A percentile compares a stretch with the other conserved stretches of the same genome.
These are phyloP conservation scores for Sinocyclocheilus anshuiensis DNA, from an alignment of 2,113 vertebrate genomes.

Conservation along the genomic window DNA sequence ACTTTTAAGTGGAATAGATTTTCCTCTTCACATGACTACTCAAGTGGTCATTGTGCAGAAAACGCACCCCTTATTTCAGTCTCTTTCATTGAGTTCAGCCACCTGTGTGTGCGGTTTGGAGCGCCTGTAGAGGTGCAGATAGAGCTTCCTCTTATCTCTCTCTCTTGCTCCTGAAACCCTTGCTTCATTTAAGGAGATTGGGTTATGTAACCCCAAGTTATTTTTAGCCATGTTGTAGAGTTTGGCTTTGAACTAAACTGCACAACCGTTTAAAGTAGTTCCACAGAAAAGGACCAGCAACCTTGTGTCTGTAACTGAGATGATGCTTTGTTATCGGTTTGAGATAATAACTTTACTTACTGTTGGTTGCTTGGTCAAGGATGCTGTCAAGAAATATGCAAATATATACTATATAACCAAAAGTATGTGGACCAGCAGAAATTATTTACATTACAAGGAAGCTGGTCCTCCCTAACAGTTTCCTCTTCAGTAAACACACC, in stretches of 20 bases:
- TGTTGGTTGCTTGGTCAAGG: neutral
- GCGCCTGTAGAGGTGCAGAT: neutral
- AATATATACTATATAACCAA: neutral
- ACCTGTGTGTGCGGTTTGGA: constrained; percentile 4
- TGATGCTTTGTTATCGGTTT: neutral
- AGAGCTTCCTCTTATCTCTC: constrained; percentile 47
- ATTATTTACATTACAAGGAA: neutral
- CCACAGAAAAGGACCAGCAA: constrained; percentile 2
- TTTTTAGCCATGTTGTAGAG: constrained; percentile 46
- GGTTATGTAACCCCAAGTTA: constrained; percentile 50
- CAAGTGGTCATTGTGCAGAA: constrained; percentile 25
- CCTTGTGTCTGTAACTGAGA: neutral
- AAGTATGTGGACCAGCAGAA: neutral
- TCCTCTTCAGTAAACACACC: neutral
- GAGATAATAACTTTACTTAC: neutral
- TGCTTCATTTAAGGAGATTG: constrained; percentile 54
- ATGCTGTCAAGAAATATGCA: neutral
- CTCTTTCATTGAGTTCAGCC: constrained; percentile 4
- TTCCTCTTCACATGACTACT: constrained; percentile 14
- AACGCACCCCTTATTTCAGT: constrained; percentile 13
- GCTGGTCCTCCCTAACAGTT: neutral
- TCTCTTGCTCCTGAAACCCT: constrained; percentile 37
- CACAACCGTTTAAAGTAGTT: constrained; percentile 12
- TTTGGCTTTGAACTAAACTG: constrained; percentile 34
- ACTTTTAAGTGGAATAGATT: constrained; percentile 4